phyloP scores from a whole-genome alignment of 2,888 invertebrate genomes.

The Rugalucina vietnamica region DNA sequence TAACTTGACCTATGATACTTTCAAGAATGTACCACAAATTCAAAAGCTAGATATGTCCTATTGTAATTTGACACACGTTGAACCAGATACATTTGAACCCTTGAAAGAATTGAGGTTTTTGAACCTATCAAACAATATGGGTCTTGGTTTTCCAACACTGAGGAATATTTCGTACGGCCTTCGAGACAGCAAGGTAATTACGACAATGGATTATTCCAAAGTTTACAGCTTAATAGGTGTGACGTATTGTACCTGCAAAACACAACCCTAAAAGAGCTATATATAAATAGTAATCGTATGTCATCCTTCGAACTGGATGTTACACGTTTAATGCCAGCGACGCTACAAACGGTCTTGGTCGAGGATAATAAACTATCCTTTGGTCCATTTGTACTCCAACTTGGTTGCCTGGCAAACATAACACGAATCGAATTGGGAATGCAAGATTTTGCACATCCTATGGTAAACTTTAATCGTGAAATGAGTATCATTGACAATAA shows the following conservation, averaged over 20 bases:
- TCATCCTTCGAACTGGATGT: slow-evolving; percentile 31
- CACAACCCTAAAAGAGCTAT: slow-evolving; percentile 36
- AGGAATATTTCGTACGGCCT: slow-evolving; percentile 45
- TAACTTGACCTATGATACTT: slow-evolving; percentile 6
- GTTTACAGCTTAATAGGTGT: slow-evolving; percentile 17
- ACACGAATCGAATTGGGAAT: not conserved
- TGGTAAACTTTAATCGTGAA: not conserved
- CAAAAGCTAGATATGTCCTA: slow-evolving; percentile 9
- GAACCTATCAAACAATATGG: slow-evolving; percentile 39
- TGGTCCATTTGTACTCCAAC: slow-evolving; percentile 41
- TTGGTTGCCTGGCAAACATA: slow-evolving; percentile 19
- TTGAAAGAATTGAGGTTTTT: slow-evolving; percentile 17
- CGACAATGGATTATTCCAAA: slow-evolving; percentile 35
- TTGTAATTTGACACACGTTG: slow-evolving; percentile 12
- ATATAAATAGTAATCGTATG: slow-evolving; percentile 30
- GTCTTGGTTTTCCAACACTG: slow-evolving; percentile 32
- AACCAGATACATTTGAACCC: slow-evolving; percentile 14
- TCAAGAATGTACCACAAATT: not conserved
- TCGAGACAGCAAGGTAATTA: slow-evolving; percentile 40
- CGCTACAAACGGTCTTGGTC: slow-evolving; percentile 12
- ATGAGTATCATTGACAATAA: not conserved
- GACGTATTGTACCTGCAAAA: slow-evolving; percentile 50
- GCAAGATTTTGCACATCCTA: not conserved
- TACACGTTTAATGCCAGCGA: slow-evolving; percentile 13
- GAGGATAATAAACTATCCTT: slow-evolving; percentile 44